These are phyloP conservation scores for Uloborus diversus DNA, from an alignment of 1,140 invertebrate species.

Conservation along the genomic window DNA sequence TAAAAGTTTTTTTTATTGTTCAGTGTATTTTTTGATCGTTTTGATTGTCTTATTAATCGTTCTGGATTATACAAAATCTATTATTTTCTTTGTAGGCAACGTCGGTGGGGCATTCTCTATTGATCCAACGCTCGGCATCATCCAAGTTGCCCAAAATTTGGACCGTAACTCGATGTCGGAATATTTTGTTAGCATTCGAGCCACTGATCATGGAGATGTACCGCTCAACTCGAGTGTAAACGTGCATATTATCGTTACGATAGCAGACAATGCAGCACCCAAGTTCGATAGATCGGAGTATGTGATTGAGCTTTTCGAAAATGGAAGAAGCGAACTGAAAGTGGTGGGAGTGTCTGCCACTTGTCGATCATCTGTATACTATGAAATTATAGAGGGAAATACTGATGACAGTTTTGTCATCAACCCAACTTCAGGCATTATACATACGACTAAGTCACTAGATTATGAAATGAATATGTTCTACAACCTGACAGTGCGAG, in stretches of 20 bases:
- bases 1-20: too few relatives aligned
- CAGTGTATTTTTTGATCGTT: too few relatives aligned
- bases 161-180: constrained; percentile 75
- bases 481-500: constrained; percentile 84
- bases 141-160: constrained; percentile 78
- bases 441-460: constrained; percentile 73
- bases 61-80: too few relatives aligned
- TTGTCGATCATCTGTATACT: constrained; percentile 81
- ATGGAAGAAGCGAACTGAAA: constrained; percentile 78
- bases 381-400: constrained; percentile 82
- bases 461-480: constrained; percentile 81
- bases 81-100: constrained; percentile 69
- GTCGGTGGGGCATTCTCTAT: constrained; percentile 85
- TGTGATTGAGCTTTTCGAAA: constrained; percentile 84
- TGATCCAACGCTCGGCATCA: constrained; percentile 78
- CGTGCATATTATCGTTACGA: constrained; percentile 75
- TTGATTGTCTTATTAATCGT: too few relatives aligned
- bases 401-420: constrained; percentile 78
- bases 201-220: constrained; percentile 80
- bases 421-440: constrained; percentile 84
- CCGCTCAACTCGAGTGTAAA: constrained; percentile 77
- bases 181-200: constrained; percentile 83
- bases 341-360: constrained; percentile 80
- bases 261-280: constrained; percentile 73
- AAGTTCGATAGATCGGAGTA: constrained; percentile 74